Conservation (phyloP, 35 echinoderm and acorn worm genomes). For the Amphiura filiformis region DNA sequence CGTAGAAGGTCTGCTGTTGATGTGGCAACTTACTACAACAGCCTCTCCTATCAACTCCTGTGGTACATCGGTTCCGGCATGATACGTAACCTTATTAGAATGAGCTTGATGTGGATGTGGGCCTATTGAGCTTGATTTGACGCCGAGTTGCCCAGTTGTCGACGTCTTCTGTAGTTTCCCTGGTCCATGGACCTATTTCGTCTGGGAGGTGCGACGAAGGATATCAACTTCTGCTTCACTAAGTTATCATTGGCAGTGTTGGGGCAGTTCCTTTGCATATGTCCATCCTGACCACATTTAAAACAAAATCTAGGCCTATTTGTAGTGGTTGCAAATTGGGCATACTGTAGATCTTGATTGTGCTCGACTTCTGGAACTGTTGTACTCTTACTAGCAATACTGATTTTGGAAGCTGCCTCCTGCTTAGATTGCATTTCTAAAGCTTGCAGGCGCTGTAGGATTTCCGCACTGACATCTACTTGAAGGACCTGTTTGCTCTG, state of each 20-base stretch:
- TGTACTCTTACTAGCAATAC: background rate
- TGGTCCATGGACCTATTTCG: background rate
- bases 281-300: slow-evolving; percentile 42
- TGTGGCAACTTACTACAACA: background rate
- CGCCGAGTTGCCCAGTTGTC: slow-evolving; percentile 34
- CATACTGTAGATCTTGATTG: background rate
- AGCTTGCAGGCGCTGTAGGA: background rate
- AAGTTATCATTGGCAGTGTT: background rate
- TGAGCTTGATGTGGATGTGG: slow-evolving; percentile 13
- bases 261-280: slow-evolving; percentile 39
- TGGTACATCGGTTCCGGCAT: slow-evolving; percentile 19
- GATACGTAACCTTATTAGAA: background rate
- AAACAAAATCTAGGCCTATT: slow-evolving; percentile 39
- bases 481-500: background rate
- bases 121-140: slow-evolving; percentile 18
- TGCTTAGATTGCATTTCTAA: background rate
- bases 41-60: slow-evolving; percentile 50
- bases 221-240: slow-evolving; percentile 54
- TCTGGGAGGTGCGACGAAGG: slow-evolving; percentile 23
- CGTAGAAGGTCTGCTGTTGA: slow-evolving; percentile 18
- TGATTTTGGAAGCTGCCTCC: too few species aligned
- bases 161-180: slow-evolving; percentile 49
- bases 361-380: background rate
- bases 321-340: too few species aligned
- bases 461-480: background rate